Base-by-base conservation (phyloP, 1,140 invertebrate species). In the Saccostrea echinata region DNA sequence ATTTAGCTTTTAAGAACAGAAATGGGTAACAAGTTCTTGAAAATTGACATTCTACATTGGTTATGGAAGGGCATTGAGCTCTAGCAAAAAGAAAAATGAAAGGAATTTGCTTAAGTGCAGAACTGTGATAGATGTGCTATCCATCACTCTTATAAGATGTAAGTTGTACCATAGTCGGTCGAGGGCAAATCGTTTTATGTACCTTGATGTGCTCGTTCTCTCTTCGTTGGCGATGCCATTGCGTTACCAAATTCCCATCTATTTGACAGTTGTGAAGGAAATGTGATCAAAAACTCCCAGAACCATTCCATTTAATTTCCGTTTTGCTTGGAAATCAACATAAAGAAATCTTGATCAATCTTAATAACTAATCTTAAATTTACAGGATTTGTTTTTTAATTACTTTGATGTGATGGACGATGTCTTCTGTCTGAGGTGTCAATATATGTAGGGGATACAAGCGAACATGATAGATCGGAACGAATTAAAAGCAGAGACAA, bases 151-250 rank as follows among this genome's bases (percentile, higher is more conserved):
- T 76, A 27, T 33, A 33, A 76, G 68, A 76, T 76, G 16, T 76
- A 30, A 76, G 30, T 64, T 64, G 68, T 76, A 76, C 68, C 68
- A 76, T 30, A 76, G 27, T 76, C 68, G 24, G 68, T 76, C 68
- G 68, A 76, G 68, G 68, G 68, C 68, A 76, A 76, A 76, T 76
- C 68, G 68, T 76, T 76, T 61, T 21, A 30, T 76, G 68, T 76
- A 76, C 68, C 68, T 76, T 27, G 8, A 30, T 30, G 68, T 76
- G 68, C 68, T 76, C 33, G 68, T 27, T 76, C 33, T 76, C 24
- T 76, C 30, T 33, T 16, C 30, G 68, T 30, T 76, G 68, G 68
- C 68, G 30, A 30, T 76, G 27, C 68, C 68, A 30, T 76, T 33
- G 68, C 68, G 33, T 76, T 76, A 76, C 27, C 68, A 76, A 76